Base-by-base conservation (phyloP, 1,140 invertebrate genomes). In the Ditylenchus dipsaci region DNA sequence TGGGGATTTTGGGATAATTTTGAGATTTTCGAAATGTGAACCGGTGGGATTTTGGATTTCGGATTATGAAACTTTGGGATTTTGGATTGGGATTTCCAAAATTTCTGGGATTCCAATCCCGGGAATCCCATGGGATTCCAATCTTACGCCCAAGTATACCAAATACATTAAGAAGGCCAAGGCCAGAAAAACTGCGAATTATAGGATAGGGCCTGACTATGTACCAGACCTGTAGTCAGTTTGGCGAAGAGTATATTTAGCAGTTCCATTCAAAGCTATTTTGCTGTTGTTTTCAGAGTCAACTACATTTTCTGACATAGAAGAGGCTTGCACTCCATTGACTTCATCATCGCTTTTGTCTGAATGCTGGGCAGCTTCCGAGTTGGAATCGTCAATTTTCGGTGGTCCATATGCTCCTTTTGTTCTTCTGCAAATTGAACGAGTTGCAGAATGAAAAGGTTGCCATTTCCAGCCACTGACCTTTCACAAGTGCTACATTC, bases 401-500 rank as follows among this genome's bases (percentile, higher is more conserved):
- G 23, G 11, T 58, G 62, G n/a, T 13, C 11, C n/a, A 27, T 72
- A 69, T 17, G 67, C 67, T 11, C 67, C 67, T 30, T 57, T 69
- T 23, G 29, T 17, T 15, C 11, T 26, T 15, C 23, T 67, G n/a
- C n/a, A 13, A 13, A 65, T 64, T 1, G 5, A 59, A 13, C 11
- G 11, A 59, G 11, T 68, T n/a, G 19, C 0, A 26, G 19, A 8
- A 8, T 42, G 17, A 67, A 69, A 49, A 0, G 15, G 15, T 21
- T 1, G 1, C 9, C 27, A 68, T 61, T 23, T 11, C 11, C 23
- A n/a, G n/a, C n/a, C n/a, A n/a, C 23, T 59, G 72, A 77, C 74
- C 58, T 73, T 43, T 76, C 74, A 70, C 74, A 76, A 19, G 74
- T 76, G 17, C 5, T 26, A 42, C 74, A 76, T 63, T 76, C 74